These are phyloP conservation scores for Cephalopachus bancanus DNA, from an alignment of 2,797 vertebrate genomes.

Conservation along the genomic window DNA sequence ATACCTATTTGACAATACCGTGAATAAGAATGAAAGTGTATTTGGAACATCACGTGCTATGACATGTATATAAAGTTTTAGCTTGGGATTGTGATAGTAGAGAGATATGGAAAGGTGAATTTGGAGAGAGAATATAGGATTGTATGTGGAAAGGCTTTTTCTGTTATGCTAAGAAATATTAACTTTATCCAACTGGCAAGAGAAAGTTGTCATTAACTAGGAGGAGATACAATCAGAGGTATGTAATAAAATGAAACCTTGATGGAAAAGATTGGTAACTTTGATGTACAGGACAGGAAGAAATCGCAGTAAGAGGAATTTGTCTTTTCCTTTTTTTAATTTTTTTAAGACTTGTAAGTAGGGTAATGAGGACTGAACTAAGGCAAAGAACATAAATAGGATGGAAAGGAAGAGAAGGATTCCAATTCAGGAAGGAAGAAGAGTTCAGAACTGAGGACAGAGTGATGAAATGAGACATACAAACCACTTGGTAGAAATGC, in stretches of 20 bases:
- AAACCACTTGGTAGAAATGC: background rate
- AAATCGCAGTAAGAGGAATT: background rate
- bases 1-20: background rate
- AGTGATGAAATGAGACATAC: background rate
- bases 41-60: background rate
- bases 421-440: background rate
- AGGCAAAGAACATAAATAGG: background rate
- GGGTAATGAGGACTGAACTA: background rate
- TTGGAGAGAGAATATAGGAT: background rate
- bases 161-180: background rate
- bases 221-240: background rate
- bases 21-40: background rate
- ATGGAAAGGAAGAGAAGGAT: background rate
- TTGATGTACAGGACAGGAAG: background rate
- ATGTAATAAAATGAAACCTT: background rate
- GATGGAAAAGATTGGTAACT: background rate
- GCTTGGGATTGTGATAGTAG: background rate
- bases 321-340: too few species aligned
- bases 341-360: background rate
- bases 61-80: background rate
- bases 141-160: background rate
- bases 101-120: background rate
- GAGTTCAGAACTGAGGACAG: background rate
- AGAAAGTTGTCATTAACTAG: background rate
- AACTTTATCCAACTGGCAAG: background rate